A percentile compares a stretch with the other conserved stretches of the same genome.
phyloP scores from a whole-genome alignment of 2,113 vertebrate genomes.

The Brienomyrus brachyistius region DNA sequence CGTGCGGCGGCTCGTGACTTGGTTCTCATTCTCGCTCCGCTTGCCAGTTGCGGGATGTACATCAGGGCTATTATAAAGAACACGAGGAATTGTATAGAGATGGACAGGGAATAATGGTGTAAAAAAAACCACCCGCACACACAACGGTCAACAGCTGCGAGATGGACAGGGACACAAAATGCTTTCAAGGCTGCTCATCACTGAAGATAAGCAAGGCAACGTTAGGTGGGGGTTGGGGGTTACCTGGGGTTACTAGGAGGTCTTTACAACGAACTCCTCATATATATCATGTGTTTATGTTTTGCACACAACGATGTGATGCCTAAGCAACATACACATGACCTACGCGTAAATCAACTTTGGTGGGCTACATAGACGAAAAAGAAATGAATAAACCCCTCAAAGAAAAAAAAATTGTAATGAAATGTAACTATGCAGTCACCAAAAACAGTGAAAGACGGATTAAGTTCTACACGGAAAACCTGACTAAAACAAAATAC shows the following conservation, averaged over 20 bases:
- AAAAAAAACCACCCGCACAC: conserved; percentile 8
- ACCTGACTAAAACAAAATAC: neutral
- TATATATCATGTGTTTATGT: neutral
- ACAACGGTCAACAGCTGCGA: conserved; percentile 25
- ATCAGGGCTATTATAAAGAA: neutral
- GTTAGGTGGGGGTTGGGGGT: neutral
- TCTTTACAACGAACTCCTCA: neutral
- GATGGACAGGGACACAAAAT: conserved; percentile 12
- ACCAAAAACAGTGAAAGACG: neutral
- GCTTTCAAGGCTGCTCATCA: neutral
- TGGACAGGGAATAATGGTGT: neutral
- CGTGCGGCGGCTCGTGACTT: neutral
- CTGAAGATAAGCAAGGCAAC: neutral
- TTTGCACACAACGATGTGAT: neutral
- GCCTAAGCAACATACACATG: neutral
- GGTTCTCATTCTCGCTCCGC: neutral
- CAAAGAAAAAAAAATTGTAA: neutral
- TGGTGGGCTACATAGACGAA: neutral
- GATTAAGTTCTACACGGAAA: neutral
- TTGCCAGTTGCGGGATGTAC: conserved; percentile 2
- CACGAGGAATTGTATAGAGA: neutral
- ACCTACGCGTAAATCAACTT: neutral
- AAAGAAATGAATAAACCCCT: neutral
- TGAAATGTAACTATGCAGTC: neutral
- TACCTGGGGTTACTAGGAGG: neutral